Conservation (phyloP, 2,888 invertebrate genomes). For the Stenchaetothrips biformis region DNA sequence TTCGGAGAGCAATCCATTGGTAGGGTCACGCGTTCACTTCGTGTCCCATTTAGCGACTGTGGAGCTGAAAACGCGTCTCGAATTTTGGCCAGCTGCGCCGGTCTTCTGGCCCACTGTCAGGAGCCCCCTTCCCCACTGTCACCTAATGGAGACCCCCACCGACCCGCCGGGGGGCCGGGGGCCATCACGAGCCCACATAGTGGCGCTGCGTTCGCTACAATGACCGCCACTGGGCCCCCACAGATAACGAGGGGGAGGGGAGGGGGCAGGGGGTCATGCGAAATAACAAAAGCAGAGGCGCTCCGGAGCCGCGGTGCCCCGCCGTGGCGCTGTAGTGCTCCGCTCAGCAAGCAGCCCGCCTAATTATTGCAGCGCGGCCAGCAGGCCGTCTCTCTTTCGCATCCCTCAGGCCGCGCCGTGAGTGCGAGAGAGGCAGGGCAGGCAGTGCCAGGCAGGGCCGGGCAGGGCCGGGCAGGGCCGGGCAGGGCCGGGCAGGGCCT, state of each 20-base stretch:
- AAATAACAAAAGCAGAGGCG: neutral
- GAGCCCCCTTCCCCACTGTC: neutral
- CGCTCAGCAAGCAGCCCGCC: neutral
- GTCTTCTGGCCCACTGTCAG: too few species aligned
- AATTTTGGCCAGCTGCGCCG: too few species aligned
- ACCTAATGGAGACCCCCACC: constrained; percentile 1
- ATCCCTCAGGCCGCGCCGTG: neutral
- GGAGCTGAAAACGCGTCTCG: too few species aligned
- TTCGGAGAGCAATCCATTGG: too few species aligned
- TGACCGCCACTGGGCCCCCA: neutral
- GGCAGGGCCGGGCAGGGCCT: too few species aligned
- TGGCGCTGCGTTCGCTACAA: neutral
- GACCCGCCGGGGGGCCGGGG: neutral
- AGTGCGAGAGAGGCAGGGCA: neutral
- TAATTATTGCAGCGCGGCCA: constrained; percentile 2
- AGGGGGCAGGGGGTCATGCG: neutral
- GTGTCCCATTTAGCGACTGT: too few species aligned
- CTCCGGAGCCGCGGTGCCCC: too few species aligned
- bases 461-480: too few species aligned
- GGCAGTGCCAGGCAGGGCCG: too few species aligned
- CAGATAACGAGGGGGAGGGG: neutral
- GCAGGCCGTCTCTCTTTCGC: neutral
- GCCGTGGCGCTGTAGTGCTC: too few species aligned
- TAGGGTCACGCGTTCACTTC: too few species aligned
- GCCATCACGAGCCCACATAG: neutral